Base-by-base conservation (phyloP, 1,140 invertebrate species). In the Cecropterus lyciades region DNA sequence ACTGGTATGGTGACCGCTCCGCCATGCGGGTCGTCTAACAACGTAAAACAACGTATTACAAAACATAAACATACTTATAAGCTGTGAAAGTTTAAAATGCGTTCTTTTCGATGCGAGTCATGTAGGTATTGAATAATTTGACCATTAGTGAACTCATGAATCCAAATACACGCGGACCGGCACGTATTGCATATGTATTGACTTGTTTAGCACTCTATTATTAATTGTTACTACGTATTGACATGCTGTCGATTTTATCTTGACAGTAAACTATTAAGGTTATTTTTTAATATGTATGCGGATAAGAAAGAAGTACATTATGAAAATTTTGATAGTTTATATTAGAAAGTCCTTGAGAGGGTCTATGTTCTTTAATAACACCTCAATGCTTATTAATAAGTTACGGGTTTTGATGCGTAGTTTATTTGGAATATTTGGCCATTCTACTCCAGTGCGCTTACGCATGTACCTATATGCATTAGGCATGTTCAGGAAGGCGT, bases 101-200 rank as follows among this genome's bases (percentile, higher is more conserved):
- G 46, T 42, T 40, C 16, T 24, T 40, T 62, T 51, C 33, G 11
- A 62, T 62, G 45, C 59, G 17, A 62, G 46, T 62, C 59, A 49
- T 62, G 59, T 62, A 51, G 33, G 30, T 62, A 62, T 42, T 62
- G 59, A 62, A 62, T 62, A 62, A 62, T 62, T 62, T 49, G 59
- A 27, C 59, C 59, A 62, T 62, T 51, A 62, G 46, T 20, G 59
- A 62, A 17, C 46, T 37, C 59, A 62, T 62, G 59, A 62, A 62
- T 51, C 33, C 27, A 46, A 59, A 62, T 60, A 48, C 57, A 17
- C 14, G 27, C 33, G 33, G 59, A 27, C 30, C 15, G 57, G 46
- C 45, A 49, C 46, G 56, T 48, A 60, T 49, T 60, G 57, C 45
- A 62, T 49, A 62, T 62, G 46, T 42, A 62, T 62, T 62, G 15